Evolutionary conservation across 2,113 vertebrate species (phyloP), one percentile per base, ranked within the genome.

Genomic region (Pandion haliaetus): DNA sequence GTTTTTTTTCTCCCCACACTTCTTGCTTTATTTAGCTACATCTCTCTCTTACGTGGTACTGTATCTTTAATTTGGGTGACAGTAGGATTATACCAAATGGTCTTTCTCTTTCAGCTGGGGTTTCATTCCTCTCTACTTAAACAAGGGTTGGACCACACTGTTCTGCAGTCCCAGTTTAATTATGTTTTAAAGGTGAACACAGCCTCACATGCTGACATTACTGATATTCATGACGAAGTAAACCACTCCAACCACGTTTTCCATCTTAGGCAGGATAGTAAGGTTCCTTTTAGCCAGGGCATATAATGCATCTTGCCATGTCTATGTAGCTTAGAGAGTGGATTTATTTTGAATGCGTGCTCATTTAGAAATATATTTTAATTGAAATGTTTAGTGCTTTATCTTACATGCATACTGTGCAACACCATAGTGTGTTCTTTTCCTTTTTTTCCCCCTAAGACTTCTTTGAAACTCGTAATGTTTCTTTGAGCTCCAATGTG

Each of bases 351-450:
- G 77, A 73, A 73, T 54, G 82, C 38, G 52, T 94, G 95, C 95
- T 96, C 87, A 90, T 95, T 92, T 96, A 93, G 95, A 97, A 88
- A 62, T 95, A 66, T 93, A 94, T 91, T 96, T 93, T 82, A 90
- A 95, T 93, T 96, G 80, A 96, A 85, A 79, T 93, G 76, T 96
- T 94, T 95, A 96, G 94, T 95, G 95, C 88, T 96, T 89, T 95
- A 72, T 91, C 91, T 95, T 95, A 76, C 67, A 26, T 76, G 86
- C 95, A 91, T 93, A 79, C 94, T 92, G 97, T 97, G 96, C 97
- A 98, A 93, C 97, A 96, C 93, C 94, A 79, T 93, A 93, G 95
- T 71, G 88, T 93, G 94, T 91, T 86, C 69, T 74, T 97, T 81
- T 40, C n/a, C 19, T 54, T 81, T 42, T 55, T 55, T 47, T 58